Percentiles rank a stretch among this genome's conserved stretches.
phyloP scores from a whole-genome alignment of 2,113 vertebrate genomes.

The Silurus meridionalis region DNA sequence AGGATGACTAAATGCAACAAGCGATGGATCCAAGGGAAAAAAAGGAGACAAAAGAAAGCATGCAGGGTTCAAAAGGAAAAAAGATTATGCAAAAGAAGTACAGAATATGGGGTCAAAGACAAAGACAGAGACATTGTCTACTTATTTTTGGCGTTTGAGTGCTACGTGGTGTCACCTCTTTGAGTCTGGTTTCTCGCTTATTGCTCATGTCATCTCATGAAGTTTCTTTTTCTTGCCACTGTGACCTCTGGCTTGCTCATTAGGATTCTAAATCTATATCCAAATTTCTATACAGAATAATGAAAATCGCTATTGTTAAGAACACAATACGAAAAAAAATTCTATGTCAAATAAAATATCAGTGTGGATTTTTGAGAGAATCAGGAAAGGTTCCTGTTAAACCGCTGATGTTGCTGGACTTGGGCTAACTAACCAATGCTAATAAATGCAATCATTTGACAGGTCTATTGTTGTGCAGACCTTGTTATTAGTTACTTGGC shows the following conservation, averaged over 20 bases:
- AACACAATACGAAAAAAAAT: background rate
- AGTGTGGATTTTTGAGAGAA: background rate
- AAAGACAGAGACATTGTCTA: background rate
- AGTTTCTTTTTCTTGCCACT: background rate
- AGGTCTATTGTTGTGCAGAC: background rate
- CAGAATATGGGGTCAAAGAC: background rate
- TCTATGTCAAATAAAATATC: background rate
- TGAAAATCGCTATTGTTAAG: background rate
- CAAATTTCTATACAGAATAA: background rate
- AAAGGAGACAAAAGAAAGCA: conserved; percentile 50
- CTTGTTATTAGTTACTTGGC: background rate
- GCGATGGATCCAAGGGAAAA: conserved; percentile 8
- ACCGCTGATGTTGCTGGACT: background rate
- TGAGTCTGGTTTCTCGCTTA: background rate
- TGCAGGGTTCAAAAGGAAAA: background rate
- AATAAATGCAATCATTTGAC: background rate
- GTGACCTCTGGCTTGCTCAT: background rate
- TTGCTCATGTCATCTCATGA: background rate
- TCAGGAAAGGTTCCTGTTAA: background rate
- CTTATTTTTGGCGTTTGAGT: background rate
- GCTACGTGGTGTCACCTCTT: background rate
- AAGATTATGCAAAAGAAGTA: conserved; percentile 19
- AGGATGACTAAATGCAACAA: conserved; percentile 11
- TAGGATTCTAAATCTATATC: background rate
- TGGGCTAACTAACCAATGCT: background rate